These are phyloP conservation scores for Stenodera caucasica DNA, from an alignment of 2,888 invertebrate species.

Conservation along the genomic window DNA sequence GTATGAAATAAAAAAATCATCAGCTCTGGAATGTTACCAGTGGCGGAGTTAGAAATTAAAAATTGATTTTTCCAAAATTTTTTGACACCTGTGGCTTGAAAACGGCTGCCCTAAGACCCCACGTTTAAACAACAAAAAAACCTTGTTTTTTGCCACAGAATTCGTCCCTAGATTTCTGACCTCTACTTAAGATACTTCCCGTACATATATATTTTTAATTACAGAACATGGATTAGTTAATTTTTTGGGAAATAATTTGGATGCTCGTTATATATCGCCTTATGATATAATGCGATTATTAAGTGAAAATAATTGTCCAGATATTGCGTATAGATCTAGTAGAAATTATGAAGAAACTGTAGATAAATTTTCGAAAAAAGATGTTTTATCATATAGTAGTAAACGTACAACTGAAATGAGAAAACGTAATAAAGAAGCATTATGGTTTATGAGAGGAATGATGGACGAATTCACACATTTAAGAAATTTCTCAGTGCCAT, in stretches of 20 bases:
- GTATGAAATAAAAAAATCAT: no score
- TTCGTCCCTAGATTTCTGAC: no score
- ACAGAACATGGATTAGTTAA: slow-evolving; percentile 33
- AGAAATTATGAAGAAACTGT: slow-evolving; percentile 15
- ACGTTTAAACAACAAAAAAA: no score
- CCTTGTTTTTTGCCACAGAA: no score
- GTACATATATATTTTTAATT: slow-evolving; percentile 10
- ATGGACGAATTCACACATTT: slow-evolving; percentile 99
- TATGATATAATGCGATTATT: slow-evolving; percentile 46
- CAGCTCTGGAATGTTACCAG: no score
- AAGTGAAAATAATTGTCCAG: slow-evolving; percentile 35
- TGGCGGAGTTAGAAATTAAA: no score
- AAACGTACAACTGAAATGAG: slow-evolving; percentile 58
- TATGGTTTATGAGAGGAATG: slow-evolving; percentile 94
- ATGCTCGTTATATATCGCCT: slow-evolving; percentile 44
- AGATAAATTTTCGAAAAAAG: slow-evolving; percentile 10
- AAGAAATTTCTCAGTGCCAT: slow-evolving; percentile 85
- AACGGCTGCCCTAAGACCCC: no score
- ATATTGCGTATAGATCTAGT: slow-evolving; percentile 38
- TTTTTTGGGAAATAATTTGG: slow-evolving; percentile 28
- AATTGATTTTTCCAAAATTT: no score
- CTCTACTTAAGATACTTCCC: no score
- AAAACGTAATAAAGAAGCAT: slow-evolving; percentile 75
- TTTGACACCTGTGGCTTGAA: no score
- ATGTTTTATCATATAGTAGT: slow-evolving; percentile 29